Evolutionary conservation across 2,797 vertebrate genomes (phyloP).

Genomic region (Lepilemur septentrionalis): DNA sequence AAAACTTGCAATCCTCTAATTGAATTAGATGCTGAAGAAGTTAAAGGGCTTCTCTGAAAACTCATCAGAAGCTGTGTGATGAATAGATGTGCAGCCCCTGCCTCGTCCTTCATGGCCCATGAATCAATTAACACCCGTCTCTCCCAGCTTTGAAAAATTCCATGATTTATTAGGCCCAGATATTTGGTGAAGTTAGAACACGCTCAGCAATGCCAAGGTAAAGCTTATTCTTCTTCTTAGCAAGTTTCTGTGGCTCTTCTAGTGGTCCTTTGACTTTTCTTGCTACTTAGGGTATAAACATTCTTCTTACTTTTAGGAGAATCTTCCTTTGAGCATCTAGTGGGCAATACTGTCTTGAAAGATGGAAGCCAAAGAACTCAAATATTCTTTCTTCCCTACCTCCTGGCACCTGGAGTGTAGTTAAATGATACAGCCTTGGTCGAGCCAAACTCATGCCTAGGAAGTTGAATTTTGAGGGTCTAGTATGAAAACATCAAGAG

Average conservation of each 20-base stretch:
- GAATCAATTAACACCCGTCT: slow-evolving; percentile 22
- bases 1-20: slow-evolving; percentile 30
- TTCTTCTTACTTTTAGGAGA: neutral
- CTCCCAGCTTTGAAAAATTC: slow-evolving; percentile 3
- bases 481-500: neutral
- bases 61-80: neutral
- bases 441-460: neutral
- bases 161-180: neutral
- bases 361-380: neutral
- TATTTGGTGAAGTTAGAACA: neutral
- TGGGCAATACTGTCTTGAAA: neutral
- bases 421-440: neutral
- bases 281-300: neutral
- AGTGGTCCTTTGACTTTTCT: neutral
- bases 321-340: neutral
- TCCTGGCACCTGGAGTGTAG: neutral
- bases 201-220: neutral
- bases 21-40: slow-evolving; percentile 41
- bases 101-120: slow-evolving; percentile 26
- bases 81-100: neutral
- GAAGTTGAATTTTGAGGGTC: neutral
- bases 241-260: neutral
- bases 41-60: slow-evolving; percentile 47
- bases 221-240: neutral
- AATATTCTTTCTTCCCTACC: neutral